Conservation (phyloP, 2,797 vertebrate species). For the Anniella stebbinsi region DNA sequence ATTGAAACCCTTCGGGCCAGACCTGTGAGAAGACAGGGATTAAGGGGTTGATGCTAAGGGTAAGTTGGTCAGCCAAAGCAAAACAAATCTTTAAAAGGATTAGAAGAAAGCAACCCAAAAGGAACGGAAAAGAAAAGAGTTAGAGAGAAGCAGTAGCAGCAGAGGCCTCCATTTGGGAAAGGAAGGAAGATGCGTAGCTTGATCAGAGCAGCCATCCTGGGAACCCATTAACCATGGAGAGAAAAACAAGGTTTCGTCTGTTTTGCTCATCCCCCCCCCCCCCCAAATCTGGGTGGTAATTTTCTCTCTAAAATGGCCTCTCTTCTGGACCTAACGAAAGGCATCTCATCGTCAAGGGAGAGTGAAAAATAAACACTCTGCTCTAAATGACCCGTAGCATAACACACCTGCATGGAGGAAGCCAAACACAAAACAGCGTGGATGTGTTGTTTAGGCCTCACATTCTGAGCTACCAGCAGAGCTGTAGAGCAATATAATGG, state of each 20-base stretch:
- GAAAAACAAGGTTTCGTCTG: not conserved
- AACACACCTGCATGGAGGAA: not conserved
- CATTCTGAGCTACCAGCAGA: not conserved
- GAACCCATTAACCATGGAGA: conserved; percentile 31
- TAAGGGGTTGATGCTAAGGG: conserved; percentile 63
- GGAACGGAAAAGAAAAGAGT: conserved; percentile 30
- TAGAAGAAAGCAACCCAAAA: conserved; percentile 51
- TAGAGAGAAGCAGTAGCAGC: conserved; percentile 64
- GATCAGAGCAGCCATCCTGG: conserved; percentile 1
- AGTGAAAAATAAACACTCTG: conserved; percentile 11
- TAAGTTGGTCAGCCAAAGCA: conserved; percentile 63
- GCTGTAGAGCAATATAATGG: not conserved
- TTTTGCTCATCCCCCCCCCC: conserved; percentile 28
- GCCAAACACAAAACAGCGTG: not conserved
- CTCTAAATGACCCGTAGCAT: not conserved
- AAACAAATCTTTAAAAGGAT: conserved; percentile 45
- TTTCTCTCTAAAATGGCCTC: not conserved
- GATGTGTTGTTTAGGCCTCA: not conserved
- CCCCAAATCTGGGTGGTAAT: not conserved
- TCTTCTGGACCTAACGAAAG: not conserved
- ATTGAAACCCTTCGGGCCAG: conserved; percentile 93
- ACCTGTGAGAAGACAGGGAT: conserved; percentile 83
- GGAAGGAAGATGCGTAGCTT: conserved; percentile 2
- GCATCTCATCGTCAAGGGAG: not conserved
- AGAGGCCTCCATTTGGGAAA: conserved; percentile 34